Evolutionary conservation across 2,888 invertebrate genomes (phyloP).

Genomic region (Platycheirus rosarum): DNA sequence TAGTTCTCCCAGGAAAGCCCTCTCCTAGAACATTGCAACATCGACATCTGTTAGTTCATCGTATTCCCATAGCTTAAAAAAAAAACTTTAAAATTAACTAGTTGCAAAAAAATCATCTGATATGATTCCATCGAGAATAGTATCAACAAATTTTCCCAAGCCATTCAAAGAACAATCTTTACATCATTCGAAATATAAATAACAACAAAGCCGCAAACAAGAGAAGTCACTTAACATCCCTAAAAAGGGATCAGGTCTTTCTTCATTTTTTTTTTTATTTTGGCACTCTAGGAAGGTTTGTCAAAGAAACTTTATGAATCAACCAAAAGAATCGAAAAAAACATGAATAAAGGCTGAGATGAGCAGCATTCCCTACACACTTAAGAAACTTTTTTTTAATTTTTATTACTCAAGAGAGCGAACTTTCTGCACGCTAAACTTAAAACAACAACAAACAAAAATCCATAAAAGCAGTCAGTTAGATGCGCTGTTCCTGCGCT

Average conservation of each 20-base stretch:
- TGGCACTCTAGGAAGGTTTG: conserved; percentile 34
- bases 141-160: no score
- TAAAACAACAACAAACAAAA: conserved; percentile 37
- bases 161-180: conserved; percentile 18
- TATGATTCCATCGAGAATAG: conserved; percentile 5
- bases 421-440: conserved; percentile 52
- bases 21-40: no score
- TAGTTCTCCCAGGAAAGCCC: no score
- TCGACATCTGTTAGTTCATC: no score
- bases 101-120: conserved; percentile 4
- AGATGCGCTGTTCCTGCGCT: conserved; percentile 46
- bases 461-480: conserved; percentile 44
- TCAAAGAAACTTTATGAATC: conserved; percentile 57
- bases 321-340: conserved; percentile 20
- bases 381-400: conserved; percentile 55
- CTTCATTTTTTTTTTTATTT: conserved; percentile 1
- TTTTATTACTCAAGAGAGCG: conserved; percentile 42
- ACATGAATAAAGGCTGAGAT: conserved; percentile 48
- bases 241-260: conserved; percentile 26
- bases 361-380: conserved; percentile 55
- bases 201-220: conserved; percentile 45
- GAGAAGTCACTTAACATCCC: conserved; percentile 63
- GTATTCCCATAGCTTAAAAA: no score
- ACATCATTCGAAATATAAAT: conserved; percentile 27
- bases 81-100: conserved; percentile 6